Conservation (phyloP, 1,140 invertebrate species). For the Macrobrachium nipponense region DNA sequence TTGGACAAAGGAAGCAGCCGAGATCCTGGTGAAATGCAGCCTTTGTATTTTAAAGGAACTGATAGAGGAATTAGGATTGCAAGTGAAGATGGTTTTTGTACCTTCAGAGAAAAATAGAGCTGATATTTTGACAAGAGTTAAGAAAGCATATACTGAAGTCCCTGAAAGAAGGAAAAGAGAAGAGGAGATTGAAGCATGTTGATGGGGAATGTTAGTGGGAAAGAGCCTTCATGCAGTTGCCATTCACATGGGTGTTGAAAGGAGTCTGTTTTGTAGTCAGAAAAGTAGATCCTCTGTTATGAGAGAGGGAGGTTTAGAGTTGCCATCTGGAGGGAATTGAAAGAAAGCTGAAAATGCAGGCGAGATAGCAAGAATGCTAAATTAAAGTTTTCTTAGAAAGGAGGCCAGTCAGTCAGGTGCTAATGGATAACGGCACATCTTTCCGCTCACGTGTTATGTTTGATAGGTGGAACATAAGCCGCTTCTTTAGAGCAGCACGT, state of each 20-base stretch:
- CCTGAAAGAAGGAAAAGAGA: constrained; percentile 8
- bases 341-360: too few species aligned
- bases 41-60: too few species aligned
- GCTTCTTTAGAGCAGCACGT: constrained; percentile 21
- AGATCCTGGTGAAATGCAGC: too few species aligned
- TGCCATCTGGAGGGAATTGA: too few species aligned
- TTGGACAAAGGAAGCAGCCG: too few species aligned
- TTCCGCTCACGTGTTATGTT: constrained; percentile 5
- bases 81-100: too few species aligned
- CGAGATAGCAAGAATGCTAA: constrained; percentile 19
- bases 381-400: constrained; percentile 19
- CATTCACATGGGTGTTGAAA: constrained; percentile 1
- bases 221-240: constrained; percentile 1
- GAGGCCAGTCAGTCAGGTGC: constrained; percentile 10
- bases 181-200: not conserved
- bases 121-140: too few species aligned
- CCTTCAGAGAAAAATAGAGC: too few species aligned
- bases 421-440: constrained; percentile 13
- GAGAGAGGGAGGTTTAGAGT: too few species aligned
- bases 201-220: not conserved
- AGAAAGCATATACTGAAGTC: too few species aligned
- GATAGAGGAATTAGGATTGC: too few species aligned
- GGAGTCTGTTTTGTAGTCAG: not conserved
- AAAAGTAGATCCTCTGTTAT: too few species aligned
- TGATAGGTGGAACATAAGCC: constrained; percentile 32